phyloP scores from a whole-genome alignment of 2,888 invertebrate species.

The Ernsta delagoae region DNA sequence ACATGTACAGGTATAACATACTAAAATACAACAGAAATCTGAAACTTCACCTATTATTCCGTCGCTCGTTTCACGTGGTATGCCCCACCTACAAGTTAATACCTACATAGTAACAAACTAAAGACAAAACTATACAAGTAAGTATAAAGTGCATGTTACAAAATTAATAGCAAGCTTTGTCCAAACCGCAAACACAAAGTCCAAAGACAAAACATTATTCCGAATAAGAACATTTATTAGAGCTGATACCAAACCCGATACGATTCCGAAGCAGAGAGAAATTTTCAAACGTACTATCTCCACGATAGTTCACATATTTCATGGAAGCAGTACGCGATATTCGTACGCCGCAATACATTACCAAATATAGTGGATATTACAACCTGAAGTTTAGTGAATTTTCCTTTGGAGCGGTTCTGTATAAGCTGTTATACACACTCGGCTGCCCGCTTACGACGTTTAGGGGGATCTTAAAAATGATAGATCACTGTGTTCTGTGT shows the following conservation, averaged over 20 bases:
- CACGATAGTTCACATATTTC: background rate
- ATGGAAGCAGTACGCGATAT: slow-evolving; percentile 11
- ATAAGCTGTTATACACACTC: slow-evolving; percentile 69
- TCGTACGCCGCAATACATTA: slow-evolving; percentile 21
- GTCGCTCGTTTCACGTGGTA: too few species aligned
- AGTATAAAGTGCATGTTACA: too few species aligned
- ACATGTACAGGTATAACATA: too few species aligned
- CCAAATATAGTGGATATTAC: slow-evolving; percentile 34
- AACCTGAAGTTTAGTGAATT: slow-evolving; percentile 57
- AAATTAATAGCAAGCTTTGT: background rate
- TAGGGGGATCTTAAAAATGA: background rate
- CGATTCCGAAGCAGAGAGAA: background rate
- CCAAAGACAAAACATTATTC: background rate
- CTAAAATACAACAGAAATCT: too few species aligned
- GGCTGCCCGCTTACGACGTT: slow-evolving; percentile 1
- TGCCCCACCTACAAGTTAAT: too few species aligned
- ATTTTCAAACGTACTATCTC: background rate
- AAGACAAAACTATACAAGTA: too few species aligned
- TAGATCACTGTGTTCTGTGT: background rate
- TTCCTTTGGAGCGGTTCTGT: slow-evolving; percentile 70
- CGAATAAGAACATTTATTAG: background rate
- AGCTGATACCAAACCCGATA: background rate
- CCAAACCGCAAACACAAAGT: background rate
- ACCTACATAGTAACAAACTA: too few species aligned
- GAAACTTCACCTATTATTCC: too few species aligned